Evolutionary conservation across 35 echinoderm and acorn worm genomes (phyloP).

Genomic region (Holothuria glaberrima): DNA sequence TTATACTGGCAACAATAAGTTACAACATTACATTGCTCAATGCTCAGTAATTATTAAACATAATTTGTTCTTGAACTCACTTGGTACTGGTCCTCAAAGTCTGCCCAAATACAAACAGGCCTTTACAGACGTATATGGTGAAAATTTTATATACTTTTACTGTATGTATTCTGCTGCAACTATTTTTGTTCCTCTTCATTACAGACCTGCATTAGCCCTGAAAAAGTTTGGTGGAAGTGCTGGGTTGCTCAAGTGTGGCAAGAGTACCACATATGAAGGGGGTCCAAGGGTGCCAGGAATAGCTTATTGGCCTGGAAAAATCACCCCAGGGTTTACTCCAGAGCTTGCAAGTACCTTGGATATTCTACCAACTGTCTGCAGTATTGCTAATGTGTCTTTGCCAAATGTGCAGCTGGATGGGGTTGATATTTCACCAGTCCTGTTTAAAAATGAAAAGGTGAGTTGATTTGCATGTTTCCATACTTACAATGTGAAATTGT

Average conservation of each 20-base stretch:
- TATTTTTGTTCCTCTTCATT: neutral
- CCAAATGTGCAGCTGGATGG: slow-evolving; percentile 68
- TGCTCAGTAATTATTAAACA: no score
- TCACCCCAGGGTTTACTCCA: slow-evolving; percentile 54
- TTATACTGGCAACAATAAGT: no score
- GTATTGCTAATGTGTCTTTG: slow-evolving; percentile 49
- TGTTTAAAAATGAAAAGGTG: slow-evolving; percentile 36
- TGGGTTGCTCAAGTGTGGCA: slow-evolving; percentile 76
- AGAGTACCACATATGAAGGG: slow-evolving; percentile 78
- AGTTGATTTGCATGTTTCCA: neutral
- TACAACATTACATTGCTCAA: no score
- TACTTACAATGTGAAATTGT: neutral
- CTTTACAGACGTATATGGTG: no score
- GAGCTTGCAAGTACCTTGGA: slow-evolving; percentile 61
- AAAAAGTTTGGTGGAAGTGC: slow-evolving; percentile 56
- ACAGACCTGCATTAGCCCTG: slow-evolving; percentile 47
- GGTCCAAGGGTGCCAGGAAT: slow-evolving; percentile 68
- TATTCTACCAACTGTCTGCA: slow-evolving; percentile 64
- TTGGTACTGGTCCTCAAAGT: no score
- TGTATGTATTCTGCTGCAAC: no score
- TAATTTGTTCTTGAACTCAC: no score
- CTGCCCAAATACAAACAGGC: no score
- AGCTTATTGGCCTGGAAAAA: slow-evolving; percentile 62
- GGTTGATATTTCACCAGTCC: slow-evolving; percentile 57
- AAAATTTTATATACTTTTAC: no score